Evolutionary conservation across 2,113 vertebrate species (phyloP), one percentile per base, ranked within the genome.

Genomic region (Grammomys dolichurus): DNA sequence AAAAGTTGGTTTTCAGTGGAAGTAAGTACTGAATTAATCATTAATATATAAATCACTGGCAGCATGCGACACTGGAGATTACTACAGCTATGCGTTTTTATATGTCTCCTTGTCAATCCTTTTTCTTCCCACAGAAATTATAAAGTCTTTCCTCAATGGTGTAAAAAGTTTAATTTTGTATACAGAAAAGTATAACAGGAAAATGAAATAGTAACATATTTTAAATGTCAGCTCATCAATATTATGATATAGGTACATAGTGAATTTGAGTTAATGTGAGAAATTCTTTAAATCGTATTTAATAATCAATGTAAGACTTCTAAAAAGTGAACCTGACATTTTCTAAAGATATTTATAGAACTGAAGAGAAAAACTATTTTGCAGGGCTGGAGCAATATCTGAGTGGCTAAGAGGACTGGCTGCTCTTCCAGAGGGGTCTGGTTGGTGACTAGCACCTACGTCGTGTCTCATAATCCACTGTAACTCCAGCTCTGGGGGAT

Each of bases 271-370:
- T 81, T 96, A 65, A 77, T 82, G 36, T 95, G n/a, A 67, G n/a
- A 72, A 14, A 94, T 94, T 86, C n/a, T 94, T 90, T 95, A 86
- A 75, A 84, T 80, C 36, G 93, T 88, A 76, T 90, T 94, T 94
- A 40, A 92, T 87, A 77, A 82, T 75, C 2, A 93, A 81, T 28
- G 43, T 46, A 93, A 85, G 24, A 9, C 9, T 58, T 87, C 54
- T 91, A 67, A 67, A 95, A 85, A 90, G 48, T 77, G n/a, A 78
- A 46, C 20, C 8, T 60, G 33, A 22, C 43, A 89, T 90, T 12
- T 84, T 31, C 26, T 89, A 90, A 91, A 6, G 31, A 69, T 84
- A 5, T 94, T 91, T 90, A 88, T 56, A 65, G 24, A 91, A 93
- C 95, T 4, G 6, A 80, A 87, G 51, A 90, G 88, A 67, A 85